phyloP scores from a whole-genome alignment of 2,113 vertebrate species.

The Monopterus albus region DNA sequence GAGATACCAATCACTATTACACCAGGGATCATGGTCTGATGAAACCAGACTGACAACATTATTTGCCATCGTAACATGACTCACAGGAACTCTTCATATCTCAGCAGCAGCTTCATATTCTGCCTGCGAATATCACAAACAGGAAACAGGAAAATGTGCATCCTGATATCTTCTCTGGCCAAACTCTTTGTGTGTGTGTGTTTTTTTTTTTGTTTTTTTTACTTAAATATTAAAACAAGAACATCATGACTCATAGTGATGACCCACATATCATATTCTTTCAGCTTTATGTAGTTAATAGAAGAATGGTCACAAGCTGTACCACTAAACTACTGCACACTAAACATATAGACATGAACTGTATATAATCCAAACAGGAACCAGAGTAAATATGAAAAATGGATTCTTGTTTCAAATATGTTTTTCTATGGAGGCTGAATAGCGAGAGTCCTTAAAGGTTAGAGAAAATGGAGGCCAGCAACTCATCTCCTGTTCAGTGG shows the following conservation, averaged over 20 bases:
- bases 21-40: constrained; percentile 2
- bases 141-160: not conserved
- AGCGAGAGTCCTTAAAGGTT: no score
- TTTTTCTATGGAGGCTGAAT: no score
- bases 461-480: not conserved
- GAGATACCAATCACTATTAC: not conserved
- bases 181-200: not conserved
- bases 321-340: not conserved
- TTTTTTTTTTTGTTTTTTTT: no score
- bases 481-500: not conserved
- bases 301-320: not conserved
- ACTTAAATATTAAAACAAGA: not conserved
- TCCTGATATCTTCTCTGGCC: not conserved
- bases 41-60: constrained; percentile 8
- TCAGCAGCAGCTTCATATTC: not conserved
- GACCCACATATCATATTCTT: not conserved
- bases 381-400: not conserved
- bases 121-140: not conserved
- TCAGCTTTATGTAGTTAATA: not conserved
- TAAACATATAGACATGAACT: not conserved
- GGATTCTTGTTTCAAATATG: not conserved
- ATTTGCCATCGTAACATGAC: constrained; percentile 1
- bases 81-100: not conserved
- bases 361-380: not conserved
- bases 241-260: not conserved